Percentiles rank a stretch among this genome's conserved stretches.
Conservation (phyloP, 2,888 invertebrate species). For the Agapostemon virescens region DNA sequence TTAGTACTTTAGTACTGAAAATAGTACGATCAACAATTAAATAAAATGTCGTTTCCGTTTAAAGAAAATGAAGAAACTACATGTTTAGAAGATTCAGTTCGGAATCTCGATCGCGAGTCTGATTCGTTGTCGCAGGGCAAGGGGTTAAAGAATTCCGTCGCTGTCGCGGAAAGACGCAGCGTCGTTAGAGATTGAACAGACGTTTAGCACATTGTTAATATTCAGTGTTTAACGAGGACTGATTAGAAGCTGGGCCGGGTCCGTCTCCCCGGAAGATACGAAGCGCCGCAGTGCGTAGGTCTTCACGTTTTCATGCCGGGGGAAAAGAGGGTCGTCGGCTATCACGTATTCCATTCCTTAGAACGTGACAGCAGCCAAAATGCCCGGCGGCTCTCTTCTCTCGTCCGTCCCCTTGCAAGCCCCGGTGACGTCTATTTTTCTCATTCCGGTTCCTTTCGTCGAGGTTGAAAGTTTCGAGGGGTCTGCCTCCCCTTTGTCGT, state of each 20-base stretch:
- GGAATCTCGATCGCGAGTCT: too few species aligned
- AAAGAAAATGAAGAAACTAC: too few species aligned
- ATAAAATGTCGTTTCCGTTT: too few species aligned
- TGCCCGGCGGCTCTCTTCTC: constrained; percentile 37
- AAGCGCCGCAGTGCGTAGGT: constrained; percentile 32
- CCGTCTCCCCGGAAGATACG: constrained; percentile 2
- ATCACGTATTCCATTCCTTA: constrained; percentile 67
- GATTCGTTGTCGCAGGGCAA: too few species aligned
- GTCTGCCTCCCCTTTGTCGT: constrained; percentile 44
- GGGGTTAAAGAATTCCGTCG: not conserved
- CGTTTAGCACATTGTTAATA: constrained; percentile 10
- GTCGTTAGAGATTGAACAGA: not conserved
- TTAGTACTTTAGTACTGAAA: too few species aligned
- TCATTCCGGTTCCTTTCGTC: constrained; percentile 44
- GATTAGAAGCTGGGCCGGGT: not conserved
- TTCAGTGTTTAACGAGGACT: not conserved
- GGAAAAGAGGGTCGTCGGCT: constrained; percentile 49
- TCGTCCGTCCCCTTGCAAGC: constrained; percentile 16
- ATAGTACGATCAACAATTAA: too few species aligned
- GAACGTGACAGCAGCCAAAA: constrained; percentile 58
- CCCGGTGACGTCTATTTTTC: constrained; percentile 38
- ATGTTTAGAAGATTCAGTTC: too few species aligned
- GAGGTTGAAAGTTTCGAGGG: constrained; percentile 37
- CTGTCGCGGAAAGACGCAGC: not conserved
- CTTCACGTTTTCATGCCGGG: constrained; percentile 30